Conservation (phyloP, 2,888 invertebrate species). For the Augiades crinisus region DNA sequence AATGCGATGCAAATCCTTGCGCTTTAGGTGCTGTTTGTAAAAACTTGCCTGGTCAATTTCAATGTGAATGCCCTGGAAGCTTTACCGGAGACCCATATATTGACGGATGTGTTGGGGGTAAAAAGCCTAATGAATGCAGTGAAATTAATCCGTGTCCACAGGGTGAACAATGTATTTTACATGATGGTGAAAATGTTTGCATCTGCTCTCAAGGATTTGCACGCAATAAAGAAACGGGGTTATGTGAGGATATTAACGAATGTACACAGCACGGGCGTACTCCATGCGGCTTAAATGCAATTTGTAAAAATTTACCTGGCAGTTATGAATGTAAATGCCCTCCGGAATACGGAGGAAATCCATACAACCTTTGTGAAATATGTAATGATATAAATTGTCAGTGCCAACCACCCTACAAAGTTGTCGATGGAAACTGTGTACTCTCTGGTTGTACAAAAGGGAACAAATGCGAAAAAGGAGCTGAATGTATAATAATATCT, state of each 20-base stretch:
- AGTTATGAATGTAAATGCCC: conserved; percentile 97
- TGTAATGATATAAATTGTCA: conserved; percentile 92
- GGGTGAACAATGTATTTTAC: conserved; percentile 92
- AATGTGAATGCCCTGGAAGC: conserved; percentile 93
- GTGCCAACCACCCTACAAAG: conserved; percentile 93
- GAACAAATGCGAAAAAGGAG: conserved; percentile 91
- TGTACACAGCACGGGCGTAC: conserved; percentile 89
- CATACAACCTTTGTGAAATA: conserved; percentile 92
- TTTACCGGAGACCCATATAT: conserved; percentile 90
- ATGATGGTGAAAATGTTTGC: conserved; percentile 91
- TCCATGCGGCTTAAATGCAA: conserved; percentile 93
- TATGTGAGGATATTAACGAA: conserved; percentile 93
- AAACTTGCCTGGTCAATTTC: conserved; percentile 92
- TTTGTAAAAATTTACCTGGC: conserved; percentile 95
- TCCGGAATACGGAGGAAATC: conserved; percentile 93
- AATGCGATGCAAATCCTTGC: conserved; percentile 91
- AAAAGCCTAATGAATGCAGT: conserved; percentile 86
- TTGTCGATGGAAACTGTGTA: conserved; percentile 91
- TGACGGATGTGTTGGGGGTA: conserved; percentile 86
- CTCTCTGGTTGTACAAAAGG: conserved; percentile 91
- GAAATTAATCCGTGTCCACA: conserved; percentile 88
- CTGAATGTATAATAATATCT: conserved; percentile 94
- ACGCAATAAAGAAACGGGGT: conserved; percentile 86
- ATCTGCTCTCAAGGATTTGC: conserved; percentile 94
- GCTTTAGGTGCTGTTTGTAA: conserved; percentile 92